Percentiles rank a stretch among this genome's conserved stretches.
Conservation (phyloP, 2,113 vertebrate genomes). For the Sakesphorus luctuosus region DNA sequence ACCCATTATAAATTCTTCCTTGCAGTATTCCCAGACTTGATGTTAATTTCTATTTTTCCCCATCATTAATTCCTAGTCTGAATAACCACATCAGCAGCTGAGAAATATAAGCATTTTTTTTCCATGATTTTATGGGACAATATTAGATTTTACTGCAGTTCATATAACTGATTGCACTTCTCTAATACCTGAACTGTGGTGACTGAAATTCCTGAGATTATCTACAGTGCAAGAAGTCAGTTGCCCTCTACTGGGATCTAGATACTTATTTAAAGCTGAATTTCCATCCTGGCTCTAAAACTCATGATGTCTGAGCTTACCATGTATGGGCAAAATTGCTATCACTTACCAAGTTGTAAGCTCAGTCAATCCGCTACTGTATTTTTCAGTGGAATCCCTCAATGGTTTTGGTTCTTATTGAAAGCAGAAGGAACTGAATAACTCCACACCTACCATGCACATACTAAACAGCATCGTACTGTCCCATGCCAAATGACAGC, state of each 20-base stretch:
- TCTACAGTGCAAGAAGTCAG: neutral
- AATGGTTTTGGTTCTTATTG: neutral
- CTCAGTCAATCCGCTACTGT: neutral
- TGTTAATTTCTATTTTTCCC: neutral
- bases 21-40: neutral
- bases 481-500: conserved; percentile 32
- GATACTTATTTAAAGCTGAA: neutral
- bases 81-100: neutral
- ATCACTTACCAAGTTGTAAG: neutral
- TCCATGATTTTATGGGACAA: neutral
- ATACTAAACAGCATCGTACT: neutral
- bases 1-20: neutral
- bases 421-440: neutral
- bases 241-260: neutral
- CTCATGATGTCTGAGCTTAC: neutral
- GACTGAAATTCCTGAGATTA: neutral
- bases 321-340: neutral
- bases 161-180: neutral
- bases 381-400: conserved; percentile 10
- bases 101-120: neutral
- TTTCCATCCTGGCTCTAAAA: neutral
- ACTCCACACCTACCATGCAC: neutral
- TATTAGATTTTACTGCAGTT: neutral
- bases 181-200: neutral
- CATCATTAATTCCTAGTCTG: neutral